Evolutionary conservation across 92 coral and sea anemone genomes (phyloP), one percentile per base, ranked within the genome.

Genomic region (Paramuricea clavata): DNA sequence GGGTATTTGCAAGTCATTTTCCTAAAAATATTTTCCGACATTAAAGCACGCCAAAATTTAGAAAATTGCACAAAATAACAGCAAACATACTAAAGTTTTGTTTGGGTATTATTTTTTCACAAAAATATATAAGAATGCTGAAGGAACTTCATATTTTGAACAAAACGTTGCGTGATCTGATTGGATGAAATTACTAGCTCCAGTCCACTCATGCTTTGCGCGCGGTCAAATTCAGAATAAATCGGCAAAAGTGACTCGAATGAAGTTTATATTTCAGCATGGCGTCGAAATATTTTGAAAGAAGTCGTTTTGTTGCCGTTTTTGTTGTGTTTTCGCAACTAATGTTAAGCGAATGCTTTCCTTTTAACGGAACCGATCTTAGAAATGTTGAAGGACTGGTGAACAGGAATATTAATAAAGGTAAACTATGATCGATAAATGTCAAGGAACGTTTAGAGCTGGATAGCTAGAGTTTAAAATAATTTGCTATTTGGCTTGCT

Each of bases 91-190:
- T 28, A 27, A 11, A 65, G 10, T 0, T 65, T 27, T 65, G 16
- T 26, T 13, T n/a, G 4, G 26, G 6, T n/a, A 11, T 3, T 27
- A 2, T 30, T 16, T 28, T 13, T 30, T n/a, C n/a, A 2, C 0
- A 27, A 65, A 65, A 65, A 25, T 22, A 8, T 10, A 2, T 31
- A 22, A 60, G 21, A 65, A 65, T 65, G 72, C 72, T 31, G 72
- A 65, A 65, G 28, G 19, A 28, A 19, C 35, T 22, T 16, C 5
- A 7, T 13, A 27, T 27, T 21, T 13, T 1, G 72, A 65, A 31
- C 72, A 65, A 65, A 31, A 65, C 72, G 72, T 65, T 65, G 72
- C 72, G 72, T 12, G 72, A 11, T 65, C 12, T 65, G 72, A 65
- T 65, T 65, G 72, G 72, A 4, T 65, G 41, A 65, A 65, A 28